Evolutionary conservation across 2,888 invertebrate species (phyloP).

Genomic region (Trisateles emortualis): DNA sequence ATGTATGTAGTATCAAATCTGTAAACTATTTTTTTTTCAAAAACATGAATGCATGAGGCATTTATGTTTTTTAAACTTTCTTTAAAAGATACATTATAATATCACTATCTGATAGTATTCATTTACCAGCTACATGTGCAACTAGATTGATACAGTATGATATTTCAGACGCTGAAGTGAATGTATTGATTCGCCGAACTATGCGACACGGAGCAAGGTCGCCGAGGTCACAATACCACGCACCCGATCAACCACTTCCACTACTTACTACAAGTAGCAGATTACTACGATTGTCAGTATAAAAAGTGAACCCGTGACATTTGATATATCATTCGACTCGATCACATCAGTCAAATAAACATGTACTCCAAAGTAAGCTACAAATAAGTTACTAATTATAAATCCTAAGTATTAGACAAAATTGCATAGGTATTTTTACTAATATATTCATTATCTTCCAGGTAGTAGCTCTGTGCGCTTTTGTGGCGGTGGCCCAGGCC

Average conservation of each 20-base stretch:
- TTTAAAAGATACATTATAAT: too few relatives aligned
- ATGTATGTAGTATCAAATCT: too few relatives aligned
- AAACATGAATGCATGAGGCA: too few relatives aligned
- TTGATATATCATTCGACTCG: slow-evolving; percentile 55
- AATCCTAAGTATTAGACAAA: background rate
- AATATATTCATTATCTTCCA: slow-evolving; percentile 17
- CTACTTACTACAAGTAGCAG: slow-evolving; percentile 48
- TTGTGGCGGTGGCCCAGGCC: slow-evolving; percentile 54
- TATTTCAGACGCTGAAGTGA: slow-evolving; percentile 19
- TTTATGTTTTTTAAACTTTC: too few relatives aligned
- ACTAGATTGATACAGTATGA: background rate
- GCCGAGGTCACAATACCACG: slow-evolving; percentile 17
- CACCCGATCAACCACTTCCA: slow-evolving; percentile 40
- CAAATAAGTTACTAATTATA: background rate
- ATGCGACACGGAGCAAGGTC: slow-evolving; percentile 24
- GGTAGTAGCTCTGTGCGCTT: slow-evolving; percentile 52
- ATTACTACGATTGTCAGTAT: slow-evolving; percentile 52
- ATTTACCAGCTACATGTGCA: too few relatives aligned
- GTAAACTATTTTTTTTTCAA: too few relatives aligned
- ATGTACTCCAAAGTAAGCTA: slow-evolving; percentile 68
- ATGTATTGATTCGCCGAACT: slow-evolving; percentile 33
- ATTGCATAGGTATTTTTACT: background rate
- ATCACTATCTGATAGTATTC: too few relatives aligned
- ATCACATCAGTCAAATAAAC: slow-evolving; percentile 51
- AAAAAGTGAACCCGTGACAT: slow-evolving; percentile 54